Evolutionary conservation across 2,113 vertebrate genomes (phyloP), one percentile per base, ranked within the genome.

Genomic region (Rhabdomys dilectus): DNA sequence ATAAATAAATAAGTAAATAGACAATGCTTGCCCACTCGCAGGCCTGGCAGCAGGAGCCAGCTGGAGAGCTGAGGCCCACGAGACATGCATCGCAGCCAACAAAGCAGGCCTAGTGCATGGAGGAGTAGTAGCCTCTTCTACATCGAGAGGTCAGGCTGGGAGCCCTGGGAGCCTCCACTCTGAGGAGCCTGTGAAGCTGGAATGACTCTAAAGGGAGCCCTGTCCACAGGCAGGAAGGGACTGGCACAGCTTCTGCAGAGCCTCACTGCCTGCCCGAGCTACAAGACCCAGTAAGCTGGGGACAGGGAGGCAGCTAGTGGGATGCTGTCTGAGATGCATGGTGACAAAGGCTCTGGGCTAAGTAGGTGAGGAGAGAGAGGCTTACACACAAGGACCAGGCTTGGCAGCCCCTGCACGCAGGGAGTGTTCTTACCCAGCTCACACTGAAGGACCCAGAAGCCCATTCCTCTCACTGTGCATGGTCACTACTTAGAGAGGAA

Each of bases 11-110:
- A 24, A 93, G 84, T 70, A 97, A 96, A 97, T 64, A 98, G 96
- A 98, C 97, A 97, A 98, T 88, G 87, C 78, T 62, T 42, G 5
- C 75, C 76, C 87, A 96, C 48, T 45, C 7, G 0, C 42, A 22
- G 72, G 97, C 96, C 95, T 95, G 96, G 92, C 93, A 96, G 98
- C 70, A 88, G 95, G 94, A 97, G 97, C 97, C 98, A 97, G 98
- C 97, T 98, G 97, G 98, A 36, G 95, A 96, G 97, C 98, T 93
- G 16, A 11, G 91, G 98, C 91, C 1, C 96, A 97, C 95, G 97
- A 98, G 98, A 98, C 95, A 97, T 91, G 98, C 98, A 97, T 97
- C 3, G n/a, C 17, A 34, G 70, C 0, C 93, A 98, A 97, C 97
- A 98, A 98, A 98, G 98, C 95, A 29, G 93, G 97, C 76, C 6